Percentiles rank a stretch among this genome's conserved stretches.
phyloP scores from a whole-genome alignment of 2,797 vertebrate species.

The Gymnothorax reevesii region DNA sequence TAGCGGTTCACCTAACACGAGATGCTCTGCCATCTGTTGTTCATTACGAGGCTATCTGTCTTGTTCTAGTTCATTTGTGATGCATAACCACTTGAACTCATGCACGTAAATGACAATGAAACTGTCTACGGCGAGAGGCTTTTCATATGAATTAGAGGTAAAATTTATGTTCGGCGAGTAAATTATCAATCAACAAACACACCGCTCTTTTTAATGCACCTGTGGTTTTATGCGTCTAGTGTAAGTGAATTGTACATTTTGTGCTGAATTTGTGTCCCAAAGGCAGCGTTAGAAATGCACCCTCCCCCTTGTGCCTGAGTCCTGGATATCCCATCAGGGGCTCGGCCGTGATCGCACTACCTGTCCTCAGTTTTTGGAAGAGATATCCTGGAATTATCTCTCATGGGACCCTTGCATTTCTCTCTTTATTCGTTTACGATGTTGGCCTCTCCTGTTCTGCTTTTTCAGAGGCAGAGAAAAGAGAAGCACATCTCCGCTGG shows the following conservation, averaged over 20 bases:
- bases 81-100: background rate
- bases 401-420: conserved; percentile 15
- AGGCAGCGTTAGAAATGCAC: conserved; percentile 29
- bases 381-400: conserved; percentile 38
- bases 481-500: background rate
- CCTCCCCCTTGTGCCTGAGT: conserved; percentile 27
- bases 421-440: conserved; percentile 13
- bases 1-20: background rate
- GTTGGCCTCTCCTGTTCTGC: conserved; percentile 2
- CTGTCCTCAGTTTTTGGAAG: conserved; percentile 38
- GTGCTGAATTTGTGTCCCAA: conserved; percentile 31
- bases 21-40: background rate
- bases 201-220: background rate
- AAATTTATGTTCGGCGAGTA: background rate
- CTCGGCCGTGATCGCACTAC: conserved; percentile 13
- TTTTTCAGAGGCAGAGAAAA: background rate
- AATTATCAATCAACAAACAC: background rate
- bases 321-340: background rate
- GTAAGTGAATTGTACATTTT: conserved; percentile 3
- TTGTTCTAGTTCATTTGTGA: background rate
- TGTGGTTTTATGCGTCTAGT: conserved; percentile 17
- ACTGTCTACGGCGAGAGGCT: background rate
- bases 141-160: background rate
- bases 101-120: background rate
- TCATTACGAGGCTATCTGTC: background rate